Evolutionary conservation across 2,888 invertebrate genomes (phyloP), one percentile per base, ranked within the genome.

Genomic region (Drosophila crucigera): DNA sequence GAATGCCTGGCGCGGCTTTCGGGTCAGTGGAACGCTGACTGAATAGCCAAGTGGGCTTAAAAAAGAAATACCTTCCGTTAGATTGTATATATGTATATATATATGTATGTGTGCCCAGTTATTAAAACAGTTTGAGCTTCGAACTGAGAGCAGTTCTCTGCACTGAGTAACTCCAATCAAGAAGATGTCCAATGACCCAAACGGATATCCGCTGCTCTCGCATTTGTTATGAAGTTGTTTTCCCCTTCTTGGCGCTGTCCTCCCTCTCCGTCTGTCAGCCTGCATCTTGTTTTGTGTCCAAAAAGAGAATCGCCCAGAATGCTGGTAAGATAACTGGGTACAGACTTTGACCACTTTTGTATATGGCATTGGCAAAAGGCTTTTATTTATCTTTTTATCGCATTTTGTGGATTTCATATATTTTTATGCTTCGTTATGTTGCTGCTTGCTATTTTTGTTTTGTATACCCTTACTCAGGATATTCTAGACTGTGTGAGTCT

Each of bases 391-490:
- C 22, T 70, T 52, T 61, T 28, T 58, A 54, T 59, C 62, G 61
- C 70, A 73, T 69, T 82, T 80, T 83, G 69, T 74, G 73, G 33
- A 61, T 54, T 59, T 70, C 74, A 61, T 67, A 78, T 22, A 22
- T 35, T 35, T 76, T 76, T 78, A 83, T 88, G 90, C 88, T 79
- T 71, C 74, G 82, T 82, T 78, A 84, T 79, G 87, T 62, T 77
- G 71, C 64, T 59, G 67, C 77, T 56, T 73, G 77, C 73, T 56
- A 63, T 81, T 68, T 59, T 65, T 41, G 31, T 39, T 47, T 39
- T 43, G 16, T 19, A 22, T 22, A 22, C 16, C 47, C 47, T 47
- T 22, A 16, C 2, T 4, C 7, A 16, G 22, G 9, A 25, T 16
- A 22, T 43, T 22, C 22, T 5, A 43, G 11, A 4, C 22, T 22